Conservation (phyloP, 1,140 invertebrate genomes). For the Drosophila navojoa region DNA sequence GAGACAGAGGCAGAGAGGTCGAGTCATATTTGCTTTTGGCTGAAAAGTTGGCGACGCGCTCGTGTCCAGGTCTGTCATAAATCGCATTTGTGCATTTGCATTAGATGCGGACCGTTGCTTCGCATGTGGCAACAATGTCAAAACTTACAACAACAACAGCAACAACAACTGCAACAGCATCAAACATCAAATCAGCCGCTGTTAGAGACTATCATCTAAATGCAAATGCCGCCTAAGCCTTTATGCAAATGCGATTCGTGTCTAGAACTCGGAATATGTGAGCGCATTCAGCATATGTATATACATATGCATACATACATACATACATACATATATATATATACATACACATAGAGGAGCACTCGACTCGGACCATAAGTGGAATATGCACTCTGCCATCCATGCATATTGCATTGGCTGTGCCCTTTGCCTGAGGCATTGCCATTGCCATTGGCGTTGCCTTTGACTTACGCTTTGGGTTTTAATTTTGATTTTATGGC, state of each 20-base stretch:
- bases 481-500: slow-evolving; percentile 73
- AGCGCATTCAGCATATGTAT: slow-evolving; percentile 10
- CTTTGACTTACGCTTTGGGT: slow-evolving; percentile 33
- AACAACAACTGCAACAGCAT: slow-evolving; percentile 35
- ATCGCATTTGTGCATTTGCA: slow-evolving; percentile 81
- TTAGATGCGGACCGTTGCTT: slow-evolving; percentile 70
- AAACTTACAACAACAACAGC: slow-evolving; percentile 47
- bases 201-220: slow-evolving; percentile 34
- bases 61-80: slow-evolving; percentile 61
- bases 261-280: slow-evolving; percentile 33
- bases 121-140: slow-evolving; percentile 73
- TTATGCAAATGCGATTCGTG: slow-evolving; percentile 72
- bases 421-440: slow-evolving; percentile 12
- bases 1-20: background rate
- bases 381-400: background rate
- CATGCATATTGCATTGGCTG: slow-evolving; percentile 37
- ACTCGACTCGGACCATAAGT: background rate
- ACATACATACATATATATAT: too few relatives aligned
- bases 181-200: slow-evolving; percentile 20
- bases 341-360: slow-evolving; percentile 3
- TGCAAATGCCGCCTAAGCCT: slow-evolving; percentile 62
- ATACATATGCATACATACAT: too few relatives aligned
- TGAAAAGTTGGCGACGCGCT: slow-evolving; percentile 7
- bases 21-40: slow-evolving; percentile 33
- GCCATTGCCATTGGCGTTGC: slow-evolving; percentile 23